Percentiles rank a stretch among this genome's conserved stretches.
phyloP scores from a whole-genome alignment of 2,113 vertebrate genomes.

The Phasianus colchicus region DNA sequence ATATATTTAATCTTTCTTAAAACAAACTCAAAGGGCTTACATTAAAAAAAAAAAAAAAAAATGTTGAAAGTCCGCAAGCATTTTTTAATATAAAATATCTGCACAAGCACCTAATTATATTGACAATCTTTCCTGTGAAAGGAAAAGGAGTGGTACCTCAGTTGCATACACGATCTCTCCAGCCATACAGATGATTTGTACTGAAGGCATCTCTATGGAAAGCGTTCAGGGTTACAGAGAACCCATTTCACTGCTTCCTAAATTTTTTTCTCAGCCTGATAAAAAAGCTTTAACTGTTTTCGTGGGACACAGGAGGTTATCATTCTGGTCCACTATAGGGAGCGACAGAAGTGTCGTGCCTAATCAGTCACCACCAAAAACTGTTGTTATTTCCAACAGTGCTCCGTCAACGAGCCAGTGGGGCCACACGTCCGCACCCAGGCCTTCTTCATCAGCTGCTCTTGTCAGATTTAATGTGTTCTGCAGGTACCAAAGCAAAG shows the following conservation, averaged over 20 bases:
- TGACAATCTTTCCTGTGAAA: neutral
- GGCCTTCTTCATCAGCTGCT: neutral
- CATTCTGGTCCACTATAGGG: slow-evolving; percentile 35
- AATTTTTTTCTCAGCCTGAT: neutral
- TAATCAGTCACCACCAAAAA: slow-evolving; percentile 38
- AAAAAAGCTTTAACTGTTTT: neutral
- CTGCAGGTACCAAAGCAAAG: neutral
- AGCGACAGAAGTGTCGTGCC: slow-evolving; percentile 68
- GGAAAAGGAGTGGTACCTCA: neutral
- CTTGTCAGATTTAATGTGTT: neutral
- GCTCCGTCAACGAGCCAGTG: slow-evolving; percentile 13
- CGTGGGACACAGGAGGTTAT: slow-evolving; percentile 29
- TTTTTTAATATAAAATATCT: neutral
- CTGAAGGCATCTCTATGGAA: neutral
- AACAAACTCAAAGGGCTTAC: neutral
- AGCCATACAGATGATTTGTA: neutral
- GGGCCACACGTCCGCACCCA: neutral
- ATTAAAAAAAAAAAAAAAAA: neutral
- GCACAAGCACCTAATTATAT: neutral
- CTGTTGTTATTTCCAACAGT: neutral
- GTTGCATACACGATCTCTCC: accelerated
- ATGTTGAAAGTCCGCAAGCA: neutral
- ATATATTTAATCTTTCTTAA: neutral
- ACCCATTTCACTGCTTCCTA: neutral
- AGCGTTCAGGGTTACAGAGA: neutral